Percentiles rank a stretch among this genome's conserved stretches.
Conservation (phyloP, 2,888 invertebrate genomes). For the Trichogramma dendrolimi region DNA sequence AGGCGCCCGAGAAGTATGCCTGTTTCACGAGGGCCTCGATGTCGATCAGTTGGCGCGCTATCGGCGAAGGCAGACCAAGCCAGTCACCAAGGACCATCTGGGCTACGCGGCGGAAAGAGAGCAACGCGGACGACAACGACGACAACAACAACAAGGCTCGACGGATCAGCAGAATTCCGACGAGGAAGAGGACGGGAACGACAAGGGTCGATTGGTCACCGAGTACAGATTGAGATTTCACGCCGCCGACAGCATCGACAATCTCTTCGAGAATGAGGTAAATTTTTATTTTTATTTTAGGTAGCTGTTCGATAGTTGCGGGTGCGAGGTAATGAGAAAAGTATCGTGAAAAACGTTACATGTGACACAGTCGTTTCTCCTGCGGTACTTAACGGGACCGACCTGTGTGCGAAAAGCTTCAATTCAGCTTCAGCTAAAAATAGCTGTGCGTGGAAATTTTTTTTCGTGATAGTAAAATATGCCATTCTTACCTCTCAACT, state of each 20-base stretch:
- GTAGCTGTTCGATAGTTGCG: too few relatives aligned
- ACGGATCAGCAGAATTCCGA: conserved; percentile 14
- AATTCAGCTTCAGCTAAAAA: too few relatives aligned
- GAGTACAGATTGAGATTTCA: conserved; percentile 45
- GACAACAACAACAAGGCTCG: conserved; percentile 14
- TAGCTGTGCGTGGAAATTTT: too few relatives aligned
- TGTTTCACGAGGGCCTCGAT: conserved; percentile 54
- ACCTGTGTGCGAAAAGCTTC: too few relatives aligned
- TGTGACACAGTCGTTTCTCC: too few relatives aligned
- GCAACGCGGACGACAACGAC: conserved; percentile 2
- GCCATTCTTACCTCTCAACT: too few relatives aligned
- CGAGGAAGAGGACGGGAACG: conserved; percentile 7
- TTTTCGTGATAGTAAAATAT: too few relatives aligned
- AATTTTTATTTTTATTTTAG: neutral
- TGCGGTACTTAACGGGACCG: too few relatives aligned
- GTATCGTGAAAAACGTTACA: too few relatives aligned
- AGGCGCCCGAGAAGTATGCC: conserved; percentile 37
- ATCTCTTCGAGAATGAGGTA: conserved; percentile 33
- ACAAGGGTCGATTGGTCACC: conserved; percentile 31
- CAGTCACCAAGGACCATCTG: conserved; percentile 42
- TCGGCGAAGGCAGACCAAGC: conserved; percentile 52
- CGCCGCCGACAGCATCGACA: conserved; percentile 36
- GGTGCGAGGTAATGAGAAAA: too few relatives aligned
- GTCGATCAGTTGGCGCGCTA: conserved; percentile 56
- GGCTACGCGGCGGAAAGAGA: neutral